phyloP scores from a whole-genome alignment of 2,797 vertebrate species.

The Tokudaia muenninki region DNA sequence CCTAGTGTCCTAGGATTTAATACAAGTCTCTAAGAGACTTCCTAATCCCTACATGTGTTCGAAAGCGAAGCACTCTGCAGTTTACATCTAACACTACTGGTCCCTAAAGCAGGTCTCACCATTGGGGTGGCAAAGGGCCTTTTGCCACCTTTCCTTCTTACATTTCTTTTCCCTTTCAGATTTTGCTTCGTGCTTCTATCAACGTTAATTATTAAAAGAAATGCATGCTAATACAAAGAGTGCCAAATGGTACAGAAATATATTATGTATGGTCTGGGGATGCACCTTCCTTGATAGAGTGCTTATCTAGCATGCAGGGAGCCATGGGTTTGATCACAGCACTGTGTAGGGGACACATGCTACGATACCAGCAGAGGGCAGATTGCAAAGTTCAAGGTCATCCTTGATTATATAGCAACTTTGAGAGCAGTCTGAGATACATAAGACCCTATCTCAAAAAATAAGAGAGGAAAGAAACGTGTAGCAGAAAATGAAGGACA shows the following conservation, averaged over 20 bases:
- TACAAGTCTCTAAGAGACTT: background rate
- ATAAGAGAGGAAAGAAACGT: background rate
- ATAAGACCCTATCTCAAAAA: background rate
- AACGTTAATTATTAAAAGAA: conserved; percentile 19
- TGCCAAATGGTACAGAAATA: background rate
- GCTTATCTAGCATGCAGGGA: no score
- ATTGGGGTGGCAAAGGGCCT: background rate
- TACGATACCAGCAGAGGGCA: background rate
- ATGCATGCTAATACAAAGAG: background rate
- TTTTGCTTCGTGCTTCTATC: background rate
- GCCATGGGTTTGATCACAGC: background rate
- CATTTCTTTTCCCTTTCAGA: background rate
- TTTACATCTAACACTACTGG: background rate
- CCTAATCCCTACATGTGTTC: background rate
- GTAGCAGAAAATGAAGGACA: background rate
- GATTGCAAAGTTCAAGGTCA: background rate
- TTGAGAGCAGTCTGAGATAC: background rate
- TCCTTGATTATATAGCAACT: background rate
- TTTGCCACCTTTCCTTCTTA: background rate
- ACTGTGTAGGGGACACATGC: background rate
- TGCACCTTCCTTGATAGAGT: no score
- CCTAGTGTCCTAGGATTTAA: background rate
- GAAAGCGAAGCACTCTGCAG: background rate
- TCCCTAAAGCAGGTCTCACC: background rate
- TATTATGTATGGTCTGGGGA: background rate